Evolutionary conservation across 1,140 invertebrate species (phyloP).

Genomic region (Penaeus chinensis): DNA sequence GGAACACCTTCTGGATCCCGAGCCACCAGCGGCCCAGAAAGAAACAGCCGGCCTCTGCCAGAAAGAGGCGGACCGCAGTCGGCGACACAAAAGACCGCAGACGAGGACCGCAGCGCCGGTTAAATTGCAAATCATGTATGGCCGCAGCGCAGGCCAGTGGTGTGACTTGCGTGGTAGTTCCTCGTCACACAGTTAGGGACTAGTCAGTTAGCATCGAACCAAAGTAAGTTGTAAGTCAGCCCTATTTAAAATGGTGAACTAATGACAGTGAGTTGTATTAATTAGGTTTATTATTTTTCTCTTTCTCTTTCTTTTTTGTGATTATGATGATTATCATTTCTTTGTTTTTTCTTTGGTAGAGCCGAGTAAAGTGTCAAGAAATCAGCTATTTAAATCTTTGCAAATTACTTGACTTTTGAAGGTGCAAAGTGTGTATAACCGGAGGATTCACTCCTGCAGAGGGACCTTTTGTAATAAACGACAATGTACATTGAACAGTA

Average conservation of each 20-base stretch:
- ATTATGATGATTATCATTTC: slow-evolving; percentile 17
- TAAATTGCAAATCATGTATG: background rate
- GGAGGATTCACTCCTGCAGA: too few relatives aligned
- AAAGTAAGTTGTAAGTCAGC: slow-evolving; percentile 57
- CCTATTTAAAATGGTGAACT: slow-evolving; percentile 43
- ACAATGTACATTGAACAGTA: too few relatives aligned
- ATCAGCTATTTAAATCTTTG: too few relatives aligned
- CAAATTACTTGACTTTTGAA: too few relatives aligned
- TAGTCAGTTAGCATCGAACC: slow-evolving; percentile 58
- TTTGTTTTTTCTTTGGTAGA: background rate
- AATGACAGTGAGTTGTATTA: slow-evolving; percentile 9
- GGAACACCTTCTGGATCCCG: too few relatives aligned
- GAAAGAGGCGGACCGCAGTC: too few relatives aligned
- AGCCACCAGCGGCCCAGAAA: too few relatives aligned
- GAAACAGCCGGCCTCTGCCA: too few relatives aligned
- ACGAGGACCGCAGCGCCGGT: background rate
- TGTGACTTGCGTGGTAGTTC: slow-evolving; percentile 37
- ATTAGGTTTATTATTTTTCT: slow-evolving; percentile 6
- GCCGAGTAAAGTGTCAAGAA: too few relatives aligned
- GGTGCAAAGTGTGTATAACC: too few relatives aligned
- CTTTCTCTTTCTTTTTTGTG: slow-evolving; percentile 22
- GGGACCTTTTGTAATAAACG: too few relatives aligned
- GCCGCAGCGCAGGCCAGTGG: background rate
- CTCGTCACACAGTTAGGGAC: slow-evolving; percentile 52
- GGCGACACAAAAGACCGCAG: too few relatives aligned